phyloP scores from a whole-genome alignment of 2,888 invertebrate genomes.

The Cataglyphis altisquamis region DNA sequence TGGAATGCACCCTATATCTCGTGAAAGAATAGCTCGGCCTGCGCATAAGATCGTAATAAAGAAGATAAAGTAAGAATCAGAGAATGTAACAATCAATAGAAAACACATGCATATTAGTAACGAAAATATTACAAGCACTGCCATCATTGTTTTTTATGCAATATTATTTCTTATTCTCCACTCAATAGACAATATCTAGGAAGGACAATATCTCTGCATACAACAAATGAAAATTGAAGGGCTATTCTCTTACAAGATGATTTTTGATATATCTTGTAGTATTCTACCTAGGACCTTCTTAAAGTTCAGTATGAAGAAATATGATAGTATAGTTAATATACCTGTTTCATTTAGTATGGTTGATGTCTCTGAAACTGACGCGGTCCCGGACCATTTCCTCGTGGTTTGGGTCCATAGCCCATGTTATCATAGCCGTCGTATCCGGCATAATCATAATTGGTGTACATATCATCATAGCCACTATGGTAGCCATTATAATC shows the following conservation, averaged over 20 bases:
- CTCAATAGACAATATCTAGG: too few species aligned
- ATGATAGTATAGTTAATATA: neutral
- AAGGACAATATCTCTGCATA: neutral
- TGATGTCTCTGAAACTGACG: constrained; percentile 86
- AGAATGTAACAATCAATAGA: constrained; percentile 5
- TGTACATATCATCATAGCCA: constrained; percentile 85
- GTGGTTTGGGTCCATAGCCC: constrained; percentile 83
- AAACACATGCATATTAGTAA: neutral
- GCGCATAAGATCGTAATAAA: neutral
- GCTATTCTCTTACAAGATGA: constrained; percentile 2
- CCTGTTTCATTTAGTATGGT: constrained; percentile 81
- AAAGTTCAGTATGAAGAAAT: neutral
- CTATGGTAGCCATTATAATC: constrained; percentile 84
- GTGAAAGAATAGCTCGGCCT: neutral
- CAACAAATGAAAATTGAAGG: neutral
- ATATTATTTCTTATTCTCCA: neutral
- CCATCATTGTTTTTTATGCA: neutral
- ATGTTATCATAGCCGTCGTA: constrained; percentile 84
- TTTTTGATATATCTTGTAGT: constrained; percentile 2
- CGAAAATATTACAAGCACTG: neutral
- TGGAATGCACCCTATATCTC: neutral
- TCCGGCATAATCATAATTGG: constrained; percentile 85
- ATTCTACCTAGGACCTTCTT: constrained; percentile 1
- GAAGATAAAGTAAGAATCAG: neutral
- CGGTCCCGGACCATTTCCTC: constrained; percentile 84